Base-by-base conservation (phyloP, 2,113 vertebrate genomes). In the Lamprotornis superbus region DNA sequence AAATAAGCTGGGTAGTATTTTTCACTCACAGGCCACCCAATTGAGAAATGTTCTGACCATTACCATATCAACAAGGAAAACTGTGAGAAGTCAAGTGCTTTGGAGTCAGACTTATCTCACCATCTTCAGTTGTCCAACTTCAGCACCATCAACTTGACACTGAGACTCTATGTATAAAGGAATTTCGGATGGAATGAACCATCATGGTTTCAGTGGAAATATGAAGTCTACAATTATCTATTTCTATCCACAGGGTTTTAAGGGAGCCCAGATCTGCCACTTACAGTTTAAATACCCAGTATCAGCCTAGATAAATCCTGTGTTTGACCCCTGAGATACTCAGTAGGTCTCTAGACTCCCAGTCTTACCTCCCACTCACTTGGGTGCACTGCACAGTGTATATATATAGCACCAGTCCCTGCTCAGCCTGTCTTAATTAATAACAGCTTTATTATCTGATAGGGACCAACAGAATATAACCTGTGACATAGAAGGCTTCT, bases 341-440 rank as follows among this genome's bases (percentile, higher is more conserved):
- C 60, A 83, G 68, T 5, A 59, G 21, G 39, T 78, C 78, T 93
- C 44, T 84, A 93, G 65, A 40, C 37, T 87, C 60, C 35, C 77
- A 68, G 35, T 68, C 46, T 74, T 16, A 28, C 83, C 77, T 93
- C 86, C 91, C 33, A 87, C 69, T 86, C 71, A 44, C 56, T 42
- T 31, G 33, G 83, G 68, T 39, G 19, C 30, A 15, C 50, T 57
- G 59, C 85, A 64, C 9, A 18, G 33, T 35, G 24, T 42, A 53
- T 77, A 31, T 44, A 33, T 46, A 65, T 0, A 14, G 42, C 79
- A 89, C 37, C 42, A 52, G 68, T 56, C 83, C 59, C 75, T 92
- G 68, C 92, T 86, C 68, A 95, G 63, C 71, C 86, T 77, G 63
- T 55, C 40, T 76, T 80, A 93, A 90, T 94, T 94, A 88, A 88